These are phyloP conservation scores for Lymantria dispar DNA, from an alignment of 2,888 invertebrate species.

Conservation along the genomic window DNA sequence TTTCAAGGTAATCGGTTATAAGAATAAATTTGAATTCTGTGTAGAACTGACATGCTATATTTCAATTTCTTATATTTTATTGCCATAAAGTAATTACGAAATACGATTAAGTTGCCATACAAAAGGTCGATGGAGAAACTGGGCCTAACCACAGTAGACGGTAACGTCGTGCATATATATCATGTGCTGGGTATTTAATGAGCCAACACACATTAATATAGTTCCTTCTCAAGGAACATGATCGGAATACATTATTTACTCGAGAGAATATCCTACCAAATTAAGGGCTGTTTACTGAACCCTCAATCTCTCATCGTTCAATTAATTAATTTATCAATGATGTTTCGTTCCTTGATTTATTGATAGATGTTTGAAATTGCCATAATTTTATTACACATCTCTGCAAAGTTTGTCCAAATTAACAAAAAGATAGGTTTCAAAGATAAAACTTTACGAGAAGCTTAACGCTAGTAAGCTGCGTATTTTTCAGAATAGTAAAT, in stretches of 20 bases:
- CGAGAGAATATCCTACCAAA: not conserved
- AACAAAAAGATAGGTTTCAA: no score
- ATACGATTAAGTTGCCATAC: not conserved
- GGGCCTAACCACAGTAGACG: constrained; percentile 3
- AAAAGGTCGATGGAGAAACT: constrained; percentile 12
- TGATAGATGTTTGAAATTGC: not conserved
- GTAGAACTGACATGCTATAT: no score
- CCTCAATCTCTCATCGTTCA: not conserved
- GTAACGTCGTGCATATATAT: constrained; percentile 5
- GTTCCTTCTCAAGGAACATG: constrained; percentile 1
- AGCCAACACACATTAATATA: constrained; percentile 6
- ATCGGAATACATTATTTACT: constrained; percentile 3
- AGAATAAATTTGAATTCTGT: no score
- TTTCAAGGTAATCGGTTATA: no score
- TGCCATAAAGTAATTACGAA: not conserved
- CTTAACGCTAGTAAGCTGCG: no score
- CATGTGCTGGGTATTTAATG: constrained; percentile 3
- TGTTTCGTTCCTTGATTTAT: not conserved
- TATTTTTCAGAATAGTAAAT: no score
- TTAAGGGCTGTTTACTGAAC: not conserved
- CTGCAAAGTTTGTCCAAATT: no score
- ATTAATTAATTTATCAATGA: not conserved
- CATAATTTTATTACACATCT: no score
- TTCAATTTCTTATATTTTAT: no score
- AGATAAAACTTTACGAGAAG: no score